Evolutionary conservation across 1,140 invertebrate genomes (phyloP), one percentile per base, ranked within the genome.

Genomic region (Apis cerana): DNA sequence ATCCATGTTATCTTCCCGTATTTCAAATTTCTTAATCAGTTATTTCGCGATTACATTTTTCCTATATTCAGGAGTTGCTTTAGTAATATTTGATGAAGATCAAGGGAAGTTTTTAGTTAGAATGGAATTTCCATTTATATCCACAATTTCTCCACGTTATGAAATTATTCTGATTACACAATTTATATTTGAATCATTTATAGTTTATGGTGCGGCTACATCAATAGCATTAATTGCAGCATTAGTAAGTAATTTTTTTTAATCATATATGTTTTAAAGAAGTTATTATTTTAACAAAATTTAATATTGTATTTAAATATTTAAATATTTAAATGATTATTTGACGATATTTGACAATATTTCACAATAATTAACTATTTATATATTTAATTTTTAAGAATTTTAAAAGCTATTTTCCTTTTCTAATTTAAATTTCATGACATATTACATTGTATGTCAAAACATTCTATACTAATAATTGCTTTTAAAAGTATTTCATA

Each of bases 71-170:
- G 48, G 23, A 33, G 21, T 64, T 23, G 17, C 70, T 19, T 8
- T 80, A 48, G 15, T 9, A 23, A 7, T 23, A 64, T 33, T 54
- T 5, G 50, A 21, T 0, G 59, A 68, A 8, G 52, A 50, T 12
- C 27, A 54, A 50, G 62, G 64, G n/a, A 65, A 67, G 27, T 52
- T 81, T 1, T 48, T 81, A 59, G 13, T 81, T 7, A 82, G 33
- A 56, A 82, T 82, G 74, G 50, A 52, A 43, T 77, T 76, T 43
- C 80, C 74, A 0, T 82, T 82, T 13, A 50, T 62, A 13, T 48
- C 27, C 9, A 76, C 54, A 3, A 11, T 33, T 8, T 77, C 74
- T 12, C 80, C 80, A 2, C 15, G 21, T 62, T 82, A 82, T 21
- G 80, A 82, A 59, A 23, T 77, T 59, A 50, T 82, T 62, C 19